Percentiles rank a stretch among this genome's conserved stretches.
Conservation (phyloP, 2,888 invertebrate species). For the Polymixis flavicincta region DNA sequence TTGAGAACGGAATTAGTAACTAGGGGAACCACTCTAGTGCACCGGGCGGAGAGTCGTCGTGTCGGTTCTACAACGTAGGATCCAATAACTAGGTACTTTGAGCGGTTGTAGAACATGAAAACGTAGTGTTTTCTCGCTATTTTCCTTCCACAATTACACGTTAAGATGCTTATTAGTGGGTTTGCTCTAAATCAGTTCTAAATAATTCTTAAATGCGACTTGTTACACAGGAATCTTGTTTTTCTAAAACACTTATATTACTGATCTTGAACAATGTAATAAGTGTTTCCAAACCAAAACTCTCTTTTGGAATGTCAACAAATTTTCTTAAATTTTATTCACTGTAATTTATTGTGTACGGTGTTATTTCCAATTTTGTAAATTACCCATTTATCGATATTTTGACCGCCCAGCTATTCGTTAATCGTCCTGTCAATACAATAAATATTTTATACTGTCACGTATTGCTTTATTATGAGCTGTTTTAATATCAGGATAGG, state of each 20-base stretch:
- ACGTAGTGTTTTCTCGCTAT: slow-evolving; percentile 14
- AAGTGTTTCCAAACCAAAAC: slow-evolving; percentile 10
- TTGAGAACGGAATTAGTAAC: slow-evolving; percentile 74
- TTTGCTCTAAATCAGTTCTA: neutral
- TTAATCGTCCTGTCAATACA: neutral
- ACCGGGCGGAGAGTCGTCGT: slow-evolving; percentile 30
- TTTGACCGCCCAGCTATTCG: neutral
- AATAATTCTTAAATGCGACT: slow-evolving; percentile 1
- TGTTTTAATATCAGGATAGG: neutral
- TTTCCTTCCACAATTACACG: slow-evolving; percentile 30
- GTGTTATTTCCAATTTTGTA: neutral
- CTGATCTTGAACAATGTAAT: neutral
- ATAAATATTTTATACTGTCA: neutral
- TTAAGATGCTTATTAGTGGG: slow-evolving; percentile 4
- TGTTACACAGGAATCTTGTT: no score
- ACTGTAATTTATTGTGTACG: neutral
- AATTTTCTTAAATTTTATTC: neutral
- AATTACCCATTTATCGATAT: neutral
- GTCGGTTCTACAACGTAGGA: slow-evolving; percentile 21
- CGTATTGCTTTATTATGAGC: neutral
- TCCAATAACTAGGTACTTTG: slow-evolving; percentile 24
- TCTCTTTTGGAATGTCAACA: neutral
- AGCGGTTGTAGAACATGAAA: slow-evolving; percentile 22
- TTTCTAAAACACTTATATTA: neutral
- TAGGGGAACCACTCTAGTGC: slow-evolving; percentile 68